These are phyloP conservation scores for Corticium candelabrum DNA, from an alignment of 37 sponge, comb jelly and placozoan species.

Conservation along the genomic window DNA sequence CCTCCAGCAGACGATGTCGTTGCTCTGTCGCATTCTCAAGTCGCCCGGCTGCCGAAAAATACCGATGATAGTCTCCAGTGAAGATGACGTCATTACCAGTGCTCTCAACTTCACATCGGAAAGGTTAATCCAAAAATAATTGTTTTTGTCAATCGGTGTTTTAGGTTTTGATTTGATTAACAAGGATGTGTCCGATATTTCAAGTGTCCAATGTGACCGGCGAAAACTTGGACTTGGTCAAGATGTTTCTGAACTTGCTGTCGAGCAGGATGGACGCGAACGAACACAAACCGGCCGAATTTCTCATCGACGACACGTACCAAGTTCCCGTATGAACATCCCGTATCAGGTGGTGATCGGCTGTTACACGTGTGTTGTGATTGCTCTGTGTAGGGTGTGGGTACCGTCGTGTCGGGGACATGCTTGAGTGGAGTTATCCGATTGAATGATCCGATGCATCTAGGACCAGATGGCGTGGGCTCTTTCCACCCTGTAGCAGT, in stretches of 20 bases:
- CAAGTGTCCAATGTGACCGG: conserved; percentile 99
- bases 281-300: conserved; percentile 80
- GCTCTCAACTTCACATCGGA: conserved; percentile 96
- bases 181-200: conserved; percentile 95
- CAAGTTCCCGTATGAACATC: conserved; percentile 68
- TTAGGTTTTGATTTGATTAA: not conserved
- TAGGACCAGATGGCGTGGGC: conserved; percentile 81
- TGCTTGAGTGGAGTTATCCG: conserved; percentile 78
- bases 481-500: conserved; percentile 79
- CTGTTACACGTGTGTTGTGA: not conserved
- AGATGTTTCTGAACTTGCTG: conserved; percentile 83
- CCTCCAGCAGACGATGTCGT: conserved; percentile 88
- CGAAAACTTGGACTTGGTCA: conserved; percentile 84
- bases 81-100: conserved; percentile 91
- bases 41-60: conserved; percentile 98
- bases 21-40: conserved; percentile 80
- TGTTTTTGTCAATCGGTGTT: not conserved
- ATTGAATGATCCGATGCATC: conserved; percentile 69
- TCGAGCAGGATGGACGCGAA: conserved; percentile 59
- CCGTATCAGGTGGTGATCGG: not conserved
- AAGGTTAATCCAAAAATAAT: conserved; percentile 30
- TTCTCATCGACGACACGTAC: conserved; percentile 95
- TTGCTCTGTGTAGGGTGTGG: conserved; percentile 58
- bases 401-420: conserved; percentile 95
- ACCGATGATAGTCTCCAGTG: conserved; percentile 69